Conservation (phyloP, 2,113 vertebrate species). For the Gymnogyps californianus region DNA sequence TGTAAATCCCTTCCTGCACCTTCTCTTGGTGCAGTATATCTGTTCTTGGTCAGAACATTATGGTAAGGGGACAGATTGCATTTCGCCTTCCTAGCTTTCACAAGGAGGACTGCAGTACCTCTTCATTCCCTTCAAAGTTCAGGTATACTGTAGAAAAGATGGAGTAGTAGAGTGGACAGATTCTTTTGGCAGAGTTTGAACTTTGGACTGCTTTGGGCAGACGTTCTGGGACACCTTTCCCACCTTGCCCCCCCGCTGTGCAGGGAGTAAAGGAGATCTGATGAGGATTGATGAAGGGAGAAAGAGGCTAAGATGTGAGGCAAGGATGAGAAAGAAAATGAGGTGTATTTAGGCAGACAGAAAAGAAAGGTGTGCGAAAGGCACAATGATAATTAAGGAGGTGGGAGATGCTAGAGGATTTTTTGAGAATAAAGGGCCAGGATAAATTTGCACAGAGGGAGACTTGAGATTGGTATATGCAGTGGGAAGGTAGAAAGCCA, state of each 20-base stretch:
- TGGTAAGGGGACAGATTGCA: neutral
- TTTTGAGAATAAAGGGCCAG: neutral
- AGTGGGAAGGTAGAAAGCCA: neutral
- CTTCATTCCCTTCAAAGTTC: neutral
- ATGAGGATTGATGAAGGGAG: neutral
- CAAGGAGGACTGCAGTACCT: neutral
- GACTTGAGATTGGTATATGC: neutral
- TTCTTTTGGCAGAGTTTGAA: neutral
- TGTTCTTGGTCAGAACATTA: neutral
- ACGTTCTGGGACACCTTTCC: neutral
- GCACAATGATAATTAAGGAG: neutral
- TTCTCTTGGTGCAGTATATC: neutral
- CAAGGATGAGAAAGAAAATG: neutral
- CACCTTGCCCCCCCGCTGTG: fast-evolving
- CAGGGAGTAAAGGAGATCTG: neutral
- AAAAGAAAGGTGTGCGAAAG: neutral
- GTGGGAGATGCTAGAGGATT: neutral
- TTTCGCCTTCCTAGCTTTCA: neutral
- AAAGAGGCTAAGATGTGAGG: neutral
- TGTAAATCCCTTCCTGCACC: neutral
- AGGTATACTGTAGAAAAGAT: neutral
- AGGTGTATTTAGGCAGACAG: neutral
- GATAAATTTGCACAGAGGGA: neutral
- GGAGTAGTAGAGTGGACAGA: neutral
- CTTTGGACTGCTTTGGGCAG: neutral